Base-by-base conservation (phyloP, 2,113 vertebrate genomes). In the Pampusana beccarii region DNA sequence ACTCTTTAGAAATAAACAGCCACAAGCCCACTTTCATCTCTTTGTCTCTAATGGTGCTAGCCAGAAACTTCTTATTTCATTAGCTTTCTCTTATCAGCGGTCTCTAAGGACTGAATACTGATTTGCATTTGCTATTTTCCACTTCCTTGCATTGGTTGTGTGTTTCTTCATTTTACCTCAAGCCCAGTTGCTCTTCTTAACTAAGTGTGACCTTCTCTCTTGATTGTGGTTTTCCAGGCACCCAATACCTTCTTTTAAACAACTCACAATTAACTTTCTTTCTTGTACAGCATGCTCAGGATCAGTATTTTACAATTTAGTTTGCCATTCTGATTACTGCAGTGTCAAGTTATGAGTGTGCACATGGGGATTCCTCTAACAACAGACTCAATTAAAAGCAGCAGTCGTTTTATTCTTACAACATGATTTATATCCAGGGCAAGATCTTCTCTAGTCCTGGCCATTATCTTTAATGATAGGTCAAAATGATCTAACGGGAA, bases 251-350 rank as follows among this genome's bases (percentile, higher is more conserved):
- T 64, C 38, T 91, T 90, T 81, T 84, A 75, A 92, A 79, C 36
- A 84, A 72, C 38, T 91, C 53, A 53, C 44, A 89, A 75, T 92
- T 91, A 92, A 75, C 54, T 75, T 80, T 23, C 65, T 46, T 91
- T 79, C 75, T 84, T 57, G 70, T 62, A 78, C 28, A 23, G 53
- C 64, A 75, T 71, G 60, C 85, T 77, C 44, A 50, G 81, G 54
- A 78, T 96, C 85, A 34, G 95, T 97, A 91, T 78, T 91, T 92
- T 75, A 79, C 80, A 84, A 84, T 96, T 95, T 95, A 92, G 56
- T 70, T 95, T 44, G 20, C 80, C 79, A 84, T 93, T 72, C 57
- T 74, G 71, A 72, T 90, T 67, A 86, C 57, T 51, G 29, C 51
- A 50, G 61, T 86, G 85, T 87, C 92, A 96, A 79, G 83, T 83